These are phyloP conservation scores for Periophthalmodon schlosseri DNA, from an alignment of 2,113 vertebrate genomes.

Conservation along the genomic window DNA sequence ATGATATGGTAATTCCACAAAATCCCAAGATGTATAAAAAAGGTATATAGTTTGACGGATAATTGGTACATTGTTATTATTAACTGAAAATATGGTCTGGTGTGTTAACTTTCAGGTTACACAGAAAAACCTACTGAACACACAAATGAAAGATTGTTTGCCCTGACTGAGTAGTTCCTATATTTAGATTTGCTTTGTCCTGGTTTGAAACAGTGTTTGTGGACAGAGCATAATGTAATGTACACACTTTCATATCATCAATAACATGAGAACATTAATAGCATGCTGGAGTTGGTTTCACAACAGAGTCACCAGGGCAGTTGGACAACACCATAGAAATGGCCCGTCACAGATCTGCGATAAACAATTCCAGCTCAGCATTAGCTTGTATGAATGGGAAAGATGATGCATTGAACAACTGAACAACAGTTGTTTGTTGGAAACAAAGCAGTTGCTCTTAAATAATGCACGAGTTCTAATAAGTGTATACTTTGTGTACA, in stretches of 20 bases:
- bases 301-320: constrained; percentile 2
- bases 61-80: not conserved
- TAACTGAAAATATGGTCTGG: not conserved
- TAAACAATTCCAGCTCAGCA: constrained; percentile 40
- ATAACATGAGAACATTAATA: not conserved
- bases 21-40: not conserved
- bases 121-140: not conserved
- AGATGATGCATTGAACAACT: constrained; percentile 55
- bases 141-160: not conserved
- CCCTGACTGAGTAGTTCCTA: not conserved
- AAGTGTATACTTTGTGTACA: constrained; percentile 34
- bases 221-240: not conserved
- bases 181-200: no score
- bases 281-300: not conserved
- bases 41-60: no score
- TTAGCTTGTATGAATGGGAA: constrained; percentile 50
- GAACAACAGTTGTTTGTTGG: constrained; percentile 30
- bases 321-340: constrained; percentile 26
- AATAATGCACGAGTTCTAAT: constrained; percentile 66
- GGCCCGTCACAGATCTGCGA: constrained; percentile 36
- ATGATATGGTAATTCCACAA: not conserved
- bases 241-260: not conserved
- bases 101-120: not conserved
- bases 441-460: constrained; percentile 46
- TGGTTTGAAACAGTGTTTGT: not conserved